Evolutionary conservation across 2,113 vertebrate species (phyloP), one percentile per base, ranked within the genome.

Genomic region (Oostethus manadensis): DNA sequence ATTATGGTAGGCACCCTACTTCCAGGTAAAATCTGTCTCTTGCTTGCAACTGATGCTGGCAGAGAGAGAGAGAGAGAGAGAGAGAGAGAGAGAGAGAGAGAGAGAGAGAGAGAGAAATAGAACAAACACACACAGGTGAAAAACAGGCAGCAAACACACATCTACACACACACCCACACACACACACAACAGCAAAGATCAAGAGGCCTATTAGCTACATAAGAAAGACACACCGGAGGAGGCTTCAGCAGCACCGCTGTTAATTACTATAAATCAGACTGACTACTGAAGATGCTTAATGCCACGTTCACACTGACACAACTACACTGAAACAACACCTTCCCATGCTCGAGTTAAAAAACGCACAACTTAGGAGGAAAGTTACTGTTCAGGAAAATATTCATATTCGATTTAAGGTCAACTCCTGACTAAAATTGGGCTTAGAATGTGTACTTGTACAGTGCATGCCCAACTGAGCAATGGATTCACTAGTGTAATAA

Each of bases 11-110:
- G 40, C 54, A 29, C 22, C 8, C 18, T 11, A 15, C 22, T 42
- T 77, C 33, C 48, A 61, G 45, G 60, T 54, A 69, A 69, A 40
- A 70, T 83, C 81, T 73, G 66, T 77, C 77, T 74, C 79, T 76
- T 66, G 15, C 81, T 71, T 15, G 35, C 71, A 55, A 58, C 22
- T 29, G 56, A 65, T 22, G 15, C 60, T 66, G 58, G 65, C 57
- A n/a, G 21, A 80, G 72, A 38, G 65, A 63, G 74, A 68, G 45
- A 77, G 63, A 80, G 51, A 70, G 35, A 60, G 16, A 55, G 35
- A 55, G 3, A 60, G 1, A 60, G 3, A 60, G 17, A 46, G 21
- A 80, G 72, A 38, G 65, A 63, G 74, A 68, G 45, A 77, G 63
- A 80, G 51, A 70, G 35, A 60, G 16, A 55, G 35, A 55, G 3